phyloP scores from a whole-genome alignment of 2,888 invertebrate species.

The Torymus texanus region DNA sequence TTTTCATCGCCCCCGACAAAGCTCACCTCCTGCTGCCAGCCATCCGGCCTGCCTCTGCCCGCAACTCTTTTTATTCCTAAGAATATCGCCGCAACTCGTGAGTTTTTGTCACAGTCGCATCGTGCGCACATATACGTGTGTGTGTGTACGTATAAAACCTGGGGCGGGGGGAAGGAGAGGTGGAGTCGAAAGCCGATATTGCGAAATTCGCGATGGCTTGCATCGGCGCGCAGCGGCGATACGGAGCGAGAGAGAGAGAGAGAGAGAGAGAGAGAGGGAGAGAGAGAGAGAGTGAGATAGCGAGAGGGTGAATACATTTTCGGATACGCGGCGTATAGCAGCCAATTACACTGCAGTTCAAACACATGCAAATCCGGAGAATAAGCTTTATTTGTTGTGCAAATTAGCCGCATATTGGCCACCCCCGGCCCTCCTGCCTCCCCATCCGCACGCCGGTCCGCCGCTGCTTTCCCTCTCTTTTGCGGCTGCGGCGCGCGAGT shows the following conservation, averaged over 20 bases:
- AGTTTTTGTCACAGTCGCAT: conserved; percentile 51
- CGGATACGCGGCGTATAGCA: conserved; percentile 55
- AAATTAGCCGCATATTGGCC: conserved; percentile 75
- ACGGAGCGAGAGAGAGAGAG: conserved; percentile 30
- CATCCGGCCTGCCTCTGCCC: not conserved
- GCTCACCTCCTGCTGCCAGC: not conserved
- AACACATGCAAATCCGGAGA: conserved; percentile 75
- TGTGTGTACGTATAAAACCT: not conserved
- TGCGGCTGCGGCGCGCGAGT: not conserved
- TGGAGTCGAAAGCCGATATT: conserved; percentile 52
- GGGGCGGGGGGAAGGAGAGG: not conserved
- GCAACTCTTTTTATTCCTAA: conserved; percentile 52
- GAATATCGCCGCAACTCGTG: conserved; percentile 49
- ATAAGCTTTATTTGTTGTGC: conserved; percentile 76
- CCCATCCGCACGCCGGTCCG: conserved; percentile 68
- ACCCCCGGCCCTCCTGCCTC: conserved; percentile 64
- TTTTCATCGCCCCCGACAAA: not conserved
- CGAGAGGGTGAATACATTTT: conserved; percentile 4
- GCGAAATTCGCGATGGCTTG: conserved; percentile 52
- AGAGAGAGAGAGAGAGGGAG: conserved; percentile 17
- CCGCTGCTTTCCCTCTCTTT: conserved; percentile 19
- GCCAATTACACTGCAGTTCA: conserved; percentile 75
- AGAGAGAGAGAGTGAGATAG: conserved; percentile 22
- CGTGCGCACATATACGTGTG: conserved; percentile 2
- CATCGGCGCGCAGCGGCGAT: conserved; percentile 2